A percentile compares a stretch with the other conserved stretches of the same genome.
Conservation (phyloP, 2,888 invertebrate genomes). For the Thera britannica region DNA sequence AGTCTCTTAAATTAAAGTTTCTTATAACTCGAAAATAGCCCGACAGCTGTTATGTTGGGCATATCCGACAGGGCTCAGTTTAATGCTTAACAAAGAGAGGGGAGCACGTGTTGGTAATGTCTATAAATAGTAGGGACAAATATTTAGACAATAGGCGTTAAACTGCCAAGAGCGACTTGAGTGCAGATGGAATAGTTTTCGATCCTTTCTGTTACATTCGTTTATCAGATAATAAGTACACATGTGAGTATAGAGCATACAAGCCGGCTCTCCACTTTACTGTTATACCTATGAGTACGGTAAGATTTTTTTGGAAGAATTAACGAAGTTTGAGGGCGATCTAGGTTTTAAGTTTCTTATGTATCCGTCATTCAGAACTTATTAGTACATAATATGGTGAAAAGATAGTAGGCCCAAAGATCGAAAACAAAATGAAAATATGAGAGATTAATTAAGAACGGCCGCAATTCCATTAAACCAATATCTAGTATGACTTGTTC, state of each 20-base stretch:
- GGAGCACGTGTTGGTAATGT: conserved; percentile 55
- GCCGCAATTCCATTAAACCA: conserved; percentile 9
- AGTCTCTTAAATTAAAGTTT: conserved; percentile 62
- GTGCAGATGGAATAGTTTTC: conserved; percentile 9
- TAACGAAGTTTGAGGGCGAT: too few relatives aligned
- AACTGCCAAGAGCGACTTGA: conserved; percentile 14
- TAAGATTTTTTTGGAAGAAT: too few relatives aligned
- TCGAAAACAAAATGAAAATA: too few relatives aligned
- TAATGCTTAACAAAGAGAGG: conserved; percentile 56
- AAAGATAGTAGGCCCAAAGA: too few relatives aligned
- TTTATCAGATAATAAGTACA: background rate
- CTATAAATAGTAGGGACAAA: conserved; percentile 41
- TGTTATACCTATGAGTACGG: too few relatives aligned
- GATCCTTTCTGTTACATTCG: background rate
- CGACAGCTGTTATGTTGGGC: conserved; percentile 74
- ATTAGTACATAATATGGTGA: too few relatives aligned
- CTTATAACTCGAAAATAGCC: conserved; percentile 74
- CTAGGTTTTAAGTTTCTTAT: too few relatives aligned
- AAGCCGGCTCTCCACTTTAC: too few relatives aligned
- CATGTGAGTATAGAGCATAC: too few relatives aligned
- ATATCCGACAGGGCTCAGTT: conserved; percentile 67
- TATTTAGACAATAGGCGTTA: conserved; percentile 38
- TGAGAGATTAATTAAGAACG: background rate
- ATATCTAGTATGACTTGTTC: conserved; percentile 16
- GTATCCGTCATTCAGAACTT: too few relatives aligned